Conservation (phyloP, 2,888 invertebrate genomes). For the Morinoia aosen region DNA sequence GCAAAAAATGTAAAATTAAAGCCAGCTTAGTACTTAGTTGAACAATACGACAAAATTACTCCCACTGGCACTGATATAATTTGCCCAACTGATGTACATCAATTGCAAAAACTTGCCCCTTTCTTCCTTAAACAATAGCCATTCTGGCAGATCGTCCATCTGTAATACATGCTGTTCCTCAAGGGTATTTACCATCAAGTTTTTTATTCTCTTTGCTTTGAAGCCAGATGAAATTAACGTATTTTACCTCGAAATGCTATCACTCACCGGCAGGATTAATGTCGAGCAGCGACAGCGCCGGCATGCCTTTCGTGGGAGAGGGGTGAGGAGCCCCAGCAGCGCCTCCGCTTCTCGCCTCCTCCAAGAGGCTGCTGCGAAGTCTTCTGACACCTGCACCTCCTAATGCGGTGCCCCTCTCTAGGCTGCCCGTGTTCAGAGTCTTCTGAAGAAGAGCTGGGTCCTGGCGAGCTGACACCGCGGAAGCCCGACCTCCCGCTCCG, state of each 20-base stretch:
- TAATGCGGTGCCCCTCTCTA: slow-evolving; percentile 15
- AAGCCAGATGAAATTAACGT: no score
- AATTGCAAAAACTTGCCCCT: no score
- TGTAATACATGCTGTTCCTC: no score
- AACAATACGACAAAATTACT: no score
- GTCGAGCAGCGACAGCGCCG: slow-evolving; percentile 75
- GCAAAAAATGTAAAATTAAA: no score
- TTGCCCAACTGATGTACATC: no score
- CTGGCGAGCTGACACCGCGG: slow-evolving; percentile 71
- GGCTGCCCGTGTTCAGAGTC: slow-evolving; percentile 9
- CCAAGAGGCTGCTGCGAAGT: slow-evolving; percentile 67
- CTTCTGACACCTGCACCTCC: slow-evolving; percentile 67
- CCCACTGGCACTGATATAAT: no score
- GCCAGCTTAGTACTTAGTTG: no score
- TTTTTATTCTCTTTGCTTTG: no score
- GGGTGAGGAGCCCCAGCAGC: slow-evolving; percentile 69
- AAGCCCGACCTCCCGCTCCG: slow-evolving; percentile 61
- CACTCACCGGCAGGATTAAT: slow-evolving; percentile 86
- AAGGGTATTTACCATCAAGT: no score
- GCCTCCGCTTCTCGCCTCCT: slow-evolving; percentile 67
- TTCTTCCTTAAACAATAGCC: no score
- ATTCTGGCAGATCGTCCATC: no score
- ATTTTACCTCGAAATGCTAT: not conserved
- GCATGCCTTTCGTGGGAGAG: slow-evolving; percentile 69
- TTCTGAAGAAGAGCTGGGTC: slow-evolving; percentile 57